Evolutionary conservation across 1,140 invertebrate genomes (phyloP).

Genomic region (Pachypsylla venusta): DNA sequence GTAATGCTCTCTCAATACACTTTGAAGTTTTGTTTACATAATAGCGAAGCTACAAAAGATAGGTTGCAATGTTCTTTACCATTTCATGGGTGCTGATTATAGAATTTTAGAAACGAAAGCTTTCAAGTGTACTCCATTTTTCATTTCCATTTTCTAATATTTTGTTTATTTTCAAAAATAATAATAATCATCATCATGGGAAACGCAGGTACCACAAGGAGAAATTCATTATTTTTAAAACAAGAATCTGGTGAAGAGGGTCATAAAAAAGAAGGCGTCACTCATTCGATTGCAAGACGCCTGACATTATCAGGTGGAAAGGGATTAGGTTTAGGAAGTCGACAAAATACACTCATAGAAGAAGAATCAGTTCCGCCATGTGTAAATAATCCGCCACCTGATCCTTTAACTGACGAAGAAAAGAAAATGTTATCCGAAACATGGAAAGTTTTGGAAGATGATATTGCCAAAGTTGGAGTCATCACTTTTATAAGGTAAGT

Average conservation of each 20-base stretch:
- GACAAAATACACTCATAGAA: slow-evolving; percentile 21
- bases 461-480: slow-evolving; percentile 38
- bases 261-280: slow-evolving; percentile 8
- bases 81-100: too few relatives aligned
- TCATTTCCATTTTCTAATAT: too few relatives aligned
- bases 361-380: slow-evolving; percentile 16
- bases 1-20: too few relatives aligned
- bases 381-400: slow-evolving; percentile 14
- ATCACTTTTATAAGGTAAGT: slow-evolving; percentile 37
- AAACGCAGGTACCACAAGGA: slow-evolving; percentile 21
- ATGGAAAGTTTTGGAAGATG: slow-evolving; percentile 36
- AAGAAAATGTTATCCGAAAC: slow-evolving; percentile 32
- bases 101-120: too few relatives aligned
- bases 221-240: slow-evolving; percentile 23
- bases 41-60: too few relatives aligned
- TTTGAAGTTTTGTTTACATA: too few relatives aligned
- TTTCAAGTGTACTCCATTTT: too few relatives aligned
- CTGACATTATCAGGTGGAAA: background rate
- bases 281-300: background rate
- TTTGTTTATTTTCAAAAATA: too few relatives aligned
- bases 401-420: slow-evolving; percentile 31
- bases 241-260: slow-evolving; percentile 20
- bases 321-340: slow-evolving; percentile 14
- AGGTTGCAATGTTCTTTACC: too few relatives aligned
- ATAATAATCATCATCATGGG: slow-evolving; percentile 19